Percentiles rank a stretch among this genome's conserved stretches.
Evolutionary conservation across 2,888 invertebrate genomes (phyloP).

Genomic region (Lepidonotus clava): DNA sequence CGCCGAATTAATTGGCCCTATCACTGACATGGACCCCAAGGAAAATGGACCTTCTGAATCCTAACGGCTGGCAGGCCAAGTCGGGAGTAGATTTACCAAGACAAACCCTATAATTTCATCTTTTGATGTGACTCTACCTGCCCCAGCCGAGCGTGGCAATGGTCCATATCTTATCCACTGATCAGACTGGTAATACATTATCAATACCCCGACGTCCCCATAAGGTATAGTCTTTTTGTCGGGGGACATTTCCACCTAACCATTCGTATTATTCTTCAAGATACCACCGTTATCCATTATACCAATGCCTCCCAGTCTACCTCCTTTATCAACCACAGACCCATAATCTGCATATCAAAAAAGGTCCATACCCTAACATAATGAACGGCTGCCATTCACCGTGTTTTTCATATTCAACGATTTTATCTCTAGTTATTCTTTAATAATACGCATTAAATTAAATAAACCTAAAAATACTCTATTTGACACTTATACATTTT

Average conservation of each 20-base stretch:
- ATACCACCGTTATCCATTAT: neutral
- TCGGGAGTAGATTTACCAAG: neutral
- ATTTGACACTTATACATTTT: too few species aligned
- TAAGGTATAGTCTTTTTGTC: too few species aligned
- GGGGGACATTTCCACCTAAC: too few species aligned
- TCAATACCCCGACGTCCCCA: too few species aligned
- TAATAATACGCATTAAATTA: neutral
- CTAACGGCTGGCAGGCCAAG: neutral
- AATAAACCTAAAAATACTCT: neutral
- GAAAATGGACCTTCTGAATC: too few species aligned
- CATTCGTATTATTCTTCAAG: too few species aligned
- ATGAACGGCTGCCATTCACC: too few species aligned
- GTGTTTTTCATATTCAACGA: too few species aligned
- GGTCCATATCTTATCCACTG: neutral
- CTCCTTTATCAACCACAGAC: neutral
- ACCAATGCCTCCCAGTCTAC: neutral
- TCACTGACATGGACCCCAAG: conserved; percentile 5
- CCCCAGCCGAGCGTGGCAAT: neutral
- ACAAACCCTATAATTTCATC: conserved; percentile 41
- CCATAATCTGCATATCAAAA: too few species aligned
- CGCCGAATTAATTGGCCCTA: neutral
- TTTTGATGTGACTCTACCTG: conserved; percentile 24
- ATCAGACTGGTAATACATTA: conserved; percentile 39
- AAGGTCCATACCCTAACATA: too few species aligned
- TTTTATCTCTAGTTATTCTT: neutral